A percentile compares a stretch with the other conserved stretches of the same genome.
These are phyloP conservation scores for Noturus placidus DNA, from an alignment of 2,113 vertebrate genomes.

Conservation along the genomic window DNA sequence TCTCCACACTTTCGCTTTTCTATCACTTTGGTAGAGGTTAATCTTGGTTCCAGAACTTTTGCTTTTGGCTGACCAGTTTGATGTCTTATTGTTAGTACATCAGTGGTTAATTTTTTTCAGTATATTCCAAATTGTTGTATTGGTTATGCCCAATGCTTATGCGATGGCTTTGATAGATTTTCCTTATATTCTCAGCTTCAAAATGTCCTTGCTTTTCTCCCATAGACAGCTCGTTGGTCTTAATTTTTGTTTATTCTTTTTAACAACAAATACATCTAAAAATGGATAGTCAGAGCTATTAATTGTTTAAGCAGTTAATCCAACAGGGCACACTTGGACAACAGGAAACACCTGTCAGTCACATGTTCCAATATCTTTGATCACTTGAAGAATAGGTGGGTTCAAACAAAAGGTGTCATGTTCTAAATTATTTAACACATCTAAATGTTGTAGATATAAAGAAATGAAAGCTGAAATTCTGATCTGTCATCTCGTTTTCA, in stretches of 20 bases:
- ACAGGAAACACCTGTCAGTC: no score
- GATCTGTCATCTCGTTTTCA: not conserved
- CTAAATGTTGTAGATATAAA: not conserved
- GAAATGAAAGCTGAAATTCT: not conserved
- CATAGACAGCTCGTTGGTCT: not conserved
- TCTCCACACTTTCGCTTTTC: no score
- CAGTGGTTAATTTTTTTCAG: no score
- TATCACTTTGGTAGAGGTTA: not conserved
- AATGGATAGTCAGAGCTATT: no score
- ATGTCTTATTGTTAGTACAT: not conserved
- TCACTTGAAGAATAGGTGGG: not conserved
- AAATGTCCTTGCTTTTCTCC: not conserved
- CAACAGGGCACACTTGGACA: no score
- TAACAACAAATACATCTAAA: no score
- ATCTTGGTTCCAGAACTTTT: no score
- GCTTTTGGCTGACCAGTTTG: no score
- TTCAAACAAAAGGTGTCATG: not conserved
- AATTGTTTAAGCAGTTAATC: no score
- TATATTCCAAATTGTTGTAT: no score
- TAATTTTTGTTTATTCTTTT: no score
- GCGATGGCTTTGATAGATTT: not conserved
- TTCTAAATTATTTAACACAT: not conserved
- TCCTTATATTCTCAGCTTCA: not conserved
- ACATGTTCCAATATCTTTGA: not conserved
- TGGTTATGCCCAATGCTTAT: not conserved